Percentiles rank a stretch among this genome's conserved stretches.
Evolutionary conservation across 2,113 vertebrate genomes (phyloP).

Genomic region (Thinocorus orbignyianus): DNA sequence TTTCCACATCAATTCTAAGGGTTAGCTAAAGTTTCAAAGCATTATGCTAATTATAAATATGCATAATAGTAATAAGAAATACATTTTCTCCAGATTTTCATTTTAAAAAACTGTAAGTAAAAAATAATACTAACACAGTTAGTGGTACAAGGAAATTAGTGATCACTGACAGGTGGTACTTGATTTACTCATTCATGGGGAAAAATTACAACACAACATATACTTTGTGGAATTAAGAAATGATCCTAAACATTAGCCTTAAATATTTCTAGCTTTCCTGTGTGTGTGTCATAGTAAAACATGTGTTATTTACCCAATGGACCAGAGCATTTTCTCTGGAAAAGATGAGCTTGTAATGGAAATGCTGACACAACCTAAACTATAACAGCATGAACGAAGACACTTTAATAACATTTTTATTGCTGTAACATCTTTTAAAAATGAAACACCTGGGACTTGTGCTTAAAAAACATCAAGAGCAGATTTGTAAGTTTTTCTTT

Average conservation of each 20-base stretch:
- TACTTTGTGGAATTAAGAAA: background rate
- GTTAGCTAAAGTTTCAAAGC: background rate
- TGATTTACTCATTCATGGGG: background rate
- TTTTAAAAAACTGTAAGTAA: background rate
- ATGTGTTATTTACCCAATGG: slow-evolving; percentile 62
- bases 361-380: slow-evolving; percentile 62
- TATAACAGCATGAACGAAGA: slow-evolving; percentile 54
- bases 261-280: slow-evolving; percentile 27
- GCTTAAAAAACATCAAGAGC: slow-evolving; percentile 3
- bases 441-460: slow-evolving; percentile 59
- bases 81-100: background rate
- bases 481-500: background rate
- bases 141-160: background rate
- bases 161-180: background rate
- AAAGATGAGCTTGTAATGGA: slow-evolving; percentile 64
- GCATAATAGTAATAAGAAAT: background rate
- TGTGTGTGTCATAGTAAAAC: slow-evolving; percentile 36
- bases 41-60: background rate
- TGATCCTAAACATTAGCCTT: slow-evolving; percentile 1
- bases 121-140: background rate
- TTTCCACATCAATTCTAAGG: background rate
- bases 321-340: slow-evolving; percentile 51
- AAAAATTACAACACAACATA: background rate
- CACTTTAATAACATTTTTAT: slow-evolving; percentile 70
- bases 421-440: slow-evolving; percentile 66